Evolutionary conservation across 2,797 vertebrate species (phyloP), one percentile per base, ranked within the genome.

Genomic region (Helarctos malayanus): DNA sequence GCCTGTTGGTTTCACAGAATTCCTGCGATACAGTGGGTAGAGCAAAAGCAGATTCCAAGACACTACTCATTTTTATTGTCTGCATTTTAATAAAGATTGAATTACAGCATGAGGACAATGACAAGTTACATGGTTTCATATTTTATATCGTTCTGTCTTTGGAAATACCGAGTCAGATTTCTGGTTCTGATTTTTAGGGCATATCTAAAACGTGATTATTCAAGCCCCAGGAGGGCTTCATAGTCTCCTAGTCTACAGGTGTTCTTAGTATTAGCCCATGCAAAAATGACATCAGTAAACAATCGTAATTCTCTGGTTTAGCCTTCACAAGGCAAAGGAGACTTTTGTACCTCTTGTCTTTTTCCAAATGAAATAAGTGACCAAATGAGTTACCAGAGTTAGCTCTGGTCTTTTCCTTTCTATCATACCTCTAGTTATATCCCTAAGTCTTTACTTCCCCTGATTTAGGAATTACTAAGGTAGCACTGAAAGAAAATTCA

Each of bases 241-340:
- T 94, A 78, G 61, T 80, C 73, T 86, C 38, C 29, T 65, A 45
- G 8, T 85, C 35, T 61, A 61, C 7, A 75, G 69, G 90, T 92
- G 35, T 97, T 75, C 57, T 68, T 80, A 71, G 68, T 79, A 83
- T 65, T 88, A 47, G 65, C 57, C 10, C 71, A 52, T 12, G 82
- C 15, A 65, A 90, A 95, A 95, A 94, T 41, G 19, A 32, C n/a
- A 91, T 95, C 76, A 84, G 49, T 13, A 68, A 94, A 96, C 59
- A 89, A 76, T 68, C 94, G 82, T 65, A 94, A 49, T 98, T 97
- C 19, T 87, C 56, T n/a, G 16, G 35, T 63, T 98, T 88, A 96
- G 57, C 29, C 57, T 90, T 75, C 73, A 65, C 9, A 91, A 82
- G 59, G 25, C n/a, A 98, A 98, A 61, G 35, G 14, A 57, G 25